Base-by-base conservation (phyloP, 2,113 vertebrate species). In the Gadus macrocephalus region DNA sequence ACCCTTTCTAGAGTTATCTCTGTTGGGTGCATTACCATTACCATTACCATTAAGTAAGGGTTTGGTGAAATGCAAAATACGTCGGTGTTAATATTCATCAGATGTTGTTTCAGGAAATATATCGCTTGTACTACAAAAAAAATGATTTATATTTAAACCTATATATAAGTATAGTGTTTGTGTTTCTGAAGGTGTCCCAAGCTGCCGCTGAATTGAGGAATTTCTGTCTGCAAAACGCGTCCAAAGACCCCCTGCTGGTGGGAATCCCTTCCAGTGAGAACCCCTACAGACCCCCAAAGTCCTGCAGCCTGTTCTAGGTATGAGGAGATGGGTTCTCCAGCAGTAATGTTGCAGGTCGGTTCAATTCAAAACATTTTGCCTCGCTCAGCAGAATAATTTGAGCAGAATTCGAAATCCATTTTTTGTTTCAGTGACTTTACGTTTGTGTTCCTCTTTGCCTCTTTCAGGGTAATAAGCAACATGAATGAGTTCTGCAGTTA, bases 261-360 rank as follows among this genome's bases (percentile, higher is more conserved):
- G 91, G 92, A 2, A 89, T 93, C 22, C 91, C 92, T 4, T 92
- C 91, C 72, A 91, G 90, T 5, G 91, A 92, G 72, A 93, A 93
- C 84, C 92, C 92, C 38, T 93, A 93, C 82, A 86, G 92, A 60
- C 92, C 91, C 56, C 92, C 91, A 2, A 92, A 91, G 35, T 93
- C 92, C 76, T 93, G 92, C 78, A 85, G 87, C 27, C 83, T 93
- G 35, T 91, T 93, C 76, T 93, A 77, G 89, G 92, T 91, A 78
- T 12, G 42, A 49, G 42, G 42, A 49, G 42, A 71, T 5, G 5
- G 2, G 19, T 22, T 62, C 14, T 65, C 0, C 5, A 35, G 22
- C 60, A 20, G 12, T n/a, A 17, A 1, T 16, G 55, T 2, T 58
- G 3, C 55, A 16, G 3, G 15, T 58, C 55, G 1, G 55, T 58